A percentile compares a stretch with the other conserved stretches of the same genome.
Conservation (phyloP, 2,888 invertebrate species). For the Margaritifera margaritifera region DNA sequence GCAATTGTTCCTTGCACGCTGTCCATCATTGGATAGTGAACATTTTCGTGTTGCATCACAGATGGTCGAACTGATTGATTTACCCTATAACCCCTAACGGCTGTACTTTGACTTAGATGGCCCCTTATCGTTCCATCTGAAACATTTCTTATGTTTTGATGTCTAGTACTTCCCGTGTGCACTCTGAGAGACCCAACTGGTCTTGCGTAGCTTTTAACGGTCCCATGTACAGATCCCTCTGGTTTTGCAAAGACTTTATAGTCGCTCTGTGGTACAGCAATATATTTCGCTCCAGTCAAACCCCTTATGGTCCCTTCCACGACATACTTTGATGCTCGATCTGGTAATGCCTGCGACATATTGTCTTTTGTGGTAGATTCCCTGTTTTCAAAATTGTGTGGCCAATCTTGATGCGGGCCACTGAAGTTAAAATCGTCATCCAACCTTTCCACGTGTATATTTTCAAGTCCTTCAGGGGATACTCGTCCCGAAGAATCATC, state of each 20-base stretch:
- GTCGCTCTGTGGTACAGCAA: slow-evolving; percentile 42
- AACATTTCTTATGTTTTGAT: background rate
- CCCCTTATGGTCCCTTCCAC: slow-evolving; percentile 26
- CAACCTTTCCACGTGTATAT: too few relatives aligned
- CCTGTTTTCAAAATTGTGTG: too few relatives aligned
- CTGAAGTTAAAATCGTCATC: too few relatives aligned
- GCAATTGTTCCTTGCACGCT: slow-evolving; percentile 22
- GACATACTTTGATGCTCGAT: slow-evolving; percentile 32
- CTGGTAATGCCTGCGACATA: slow-evolving; percentile 6
- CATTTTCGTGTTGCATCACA: slow-evolving; percentile 12
- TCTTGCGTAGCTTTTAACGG: slow-evolving; percentile 7
- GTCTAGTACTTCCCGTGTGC: background rate
- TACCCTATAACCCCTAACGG: slow-evolving; percentile 29
- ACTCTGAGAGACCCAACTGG: background rate
- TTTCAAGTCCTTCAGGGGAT: too few relatives aligned
- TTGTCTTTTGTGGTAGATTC: background rate
- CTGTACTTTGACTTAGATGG: slow-evolving; percentile 30
- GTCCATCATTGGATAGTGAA: slow-evolving; percentile 12
- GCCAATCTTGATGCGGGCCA: too few relatives aligned
- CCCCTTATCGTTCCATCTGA: slow-evolving; percentile 23
- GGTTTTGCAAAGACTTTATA: slow-evolving; percentile 3
- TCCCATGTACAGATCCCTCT: slow-evolving; percentile 3
- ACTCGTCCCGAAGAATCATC: too few relatives aligned
- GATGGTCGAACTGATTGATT: slow-evolving; percentile 17
- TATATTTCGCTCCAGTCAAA: slow-evolving; percentile 35